Evolutionary conservation across 2,888 invertebrate genomes (phyloP).

Genomic region (Tetanocera ferruginea): DNA sequence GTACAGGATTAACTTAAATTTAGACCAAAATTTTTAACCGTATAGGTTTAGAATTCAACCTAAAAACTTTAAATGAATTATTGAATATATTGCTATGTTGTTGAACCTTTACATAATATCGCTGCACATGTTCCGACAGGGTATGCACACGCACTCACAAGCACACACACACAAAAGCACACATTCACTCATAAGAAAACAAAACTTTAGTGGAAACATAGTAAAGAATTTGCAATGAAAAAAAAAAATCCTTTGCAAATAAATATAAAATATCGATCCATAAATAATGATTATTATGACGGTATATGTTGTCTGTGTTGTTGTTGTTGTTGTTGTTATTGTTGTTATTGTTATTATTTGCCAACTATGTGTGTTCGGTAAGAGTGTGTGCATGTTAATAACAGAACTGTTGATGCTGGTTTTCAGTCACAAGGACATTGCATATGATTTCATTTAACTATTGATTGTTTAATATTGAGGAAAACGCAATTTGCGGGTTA

Average conservation of each 20-base stretch:
- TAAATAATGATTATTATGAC: constrained; percentile 47
- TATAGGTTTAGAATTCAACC: no score
- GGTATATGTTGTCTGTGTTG: constrained; percentile 15
- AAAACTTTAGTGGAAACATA: background rate
- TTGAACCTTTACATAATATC: no score
- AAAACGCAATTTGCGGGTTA: background rate
- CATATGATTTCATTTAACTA: background rate
- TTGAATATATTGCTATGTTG: no score
- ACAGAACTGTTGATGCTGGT: background rate
- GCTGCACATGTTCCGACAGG: background rate
- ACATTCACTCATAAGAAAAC: constrained; percentile 6
- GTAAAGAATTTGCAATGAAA: background rate
- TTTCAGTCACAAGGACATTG: constrained; percentile 11
- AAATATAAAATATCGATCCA: constrained; percentile 52
- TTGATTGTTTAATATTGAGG: background rate
- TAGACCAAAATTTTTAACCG: no score
- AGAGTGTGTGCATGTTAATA: background rate
- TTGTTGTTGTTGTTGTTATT: constrained; percentile 28
- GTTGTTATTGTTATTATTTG: constrained; percentile 8
- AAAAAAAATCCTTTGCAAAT: constrained; percentile 45
- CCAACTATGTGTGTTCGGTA: background rate
- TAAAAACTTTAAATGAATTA: no score
- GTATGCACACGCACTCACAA: background rate
- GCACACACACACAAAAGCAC: background rate
- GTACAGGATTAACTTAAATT: no score